A percentile compares a stretch with the other conserved stretches of the same genome.
These are phyloP conservation scores for Macrostomum lignano DNA, from an alignment of 1,140 invertebrate genomes.

Conservation along the genomic window DNA sequence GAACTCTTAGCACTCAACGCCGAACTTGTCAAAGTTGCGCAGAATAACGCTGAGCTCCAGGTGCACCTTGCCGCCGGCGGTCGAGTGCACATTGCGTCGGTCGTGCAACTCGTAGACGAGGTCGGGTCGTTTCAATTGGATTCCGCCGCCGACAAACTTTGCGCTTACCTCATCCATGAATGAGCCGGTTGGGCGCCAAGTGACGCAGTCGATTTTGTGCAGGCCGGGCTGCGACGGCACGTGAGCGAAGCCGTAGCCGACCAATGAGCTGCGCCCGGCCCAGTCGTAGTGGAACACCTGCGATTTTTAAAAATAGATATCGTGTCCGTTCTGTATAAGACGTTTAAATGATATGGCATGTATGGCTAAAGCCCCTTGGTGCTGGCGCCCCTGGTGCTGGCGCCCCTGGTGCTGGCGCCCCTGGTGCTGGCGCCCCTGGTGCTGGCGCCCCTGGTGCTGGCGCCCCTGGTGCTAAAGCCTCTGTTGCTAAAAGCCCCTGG, in stretches of 20 bases:
- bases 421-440: too few species aligned
- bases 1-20: slow-evolving; percentile 12
- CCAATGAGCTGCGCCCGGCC: slow-evolving; percentile 38
- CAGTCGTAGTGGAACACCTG: slow-evolving; percentile 42
- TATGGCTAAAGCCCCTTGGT: too few species aligned
- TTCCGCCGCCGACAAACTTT: slow-evolving; percentile 8
- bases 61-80: slow-evolving; percentile 38
- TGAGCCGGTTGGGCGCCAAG: slow-evolving; percentile 41
- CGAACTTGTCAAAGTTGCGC: slow-evolving; percentile 43
- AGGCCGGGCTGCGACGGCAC: slow-evolving; percentile 45
- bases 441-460: too few species aligned
- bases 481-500: too few species aligned
- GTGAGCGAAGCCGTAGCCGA: slow-evolving; percentile 44
- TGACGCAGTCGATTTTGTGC: slow-evolving; percentile 42
- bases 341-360: too few species aligned
- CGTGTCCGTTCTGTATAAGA: too few species aligned
- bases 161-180: slow-evolving; percentile 7
- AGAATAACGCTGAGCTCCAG: slow-evolving; percentile 37
- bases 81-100: slow-evolving; percentile 39
- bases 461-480: too few species aligned
- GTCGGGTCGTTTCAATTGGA: slow-evolving; percentile 27
- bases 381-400: too few species aligned
- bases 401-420: too few species aligned
- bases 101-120: slow-evolving; percentile 36
- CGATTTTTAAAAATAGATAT: too few species aligned